A percentile compares a stretch with the other conserved stretches of the same genome.
These are phyloP conservation scores for Tyrannus savana DNA, from an alignment of 2,113 vertebrate genomes.

Conservation along the genomic window DNA sequence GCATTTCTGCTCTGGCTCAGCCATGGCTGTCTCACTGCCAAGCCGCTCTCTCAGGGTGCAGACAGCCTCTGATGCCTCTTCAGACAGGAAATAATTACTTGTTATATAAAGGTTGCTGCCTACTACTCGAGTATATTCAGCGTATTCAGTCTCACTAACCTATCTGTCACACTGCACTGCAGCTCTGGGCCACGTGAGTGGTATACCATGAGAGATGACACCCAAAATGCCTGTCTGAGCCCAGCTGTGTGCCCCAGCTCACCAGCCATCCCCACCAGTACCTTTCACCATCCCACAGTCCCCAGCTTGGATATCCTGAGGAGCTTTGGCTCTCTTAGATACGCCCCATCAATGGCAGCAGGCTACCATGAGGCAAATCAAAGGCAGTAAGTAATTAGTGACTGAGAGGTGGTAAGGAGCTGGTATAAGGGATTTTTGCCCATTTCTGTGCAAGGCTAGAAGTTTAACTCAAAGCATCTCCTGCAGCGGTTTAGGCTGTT, in stretches of 20 bases:
- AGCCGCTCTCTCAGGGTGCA: not conserved
- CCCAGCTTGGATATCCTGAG: accelerated
- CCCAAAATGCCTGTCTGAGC: not conserved
- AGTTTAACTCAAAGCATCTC: conserved; percentile 55
- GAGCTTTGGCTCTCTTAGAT: not conserved
- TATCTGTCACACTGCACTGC: not conserved
- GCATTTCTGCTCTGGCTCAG: not conserved
- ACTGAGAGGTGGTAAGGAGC: not conserved
- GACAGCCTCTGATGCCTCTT: not conserved
- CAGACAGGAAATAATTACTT: not conserved
- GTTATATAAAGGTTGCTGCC: not conserved
- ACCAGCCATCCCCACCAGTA: not conserved
- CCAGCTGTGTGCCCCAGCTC: not conserved
- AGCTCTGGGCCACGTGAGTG: not conserved
- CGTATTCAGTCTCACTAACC: not conserved
- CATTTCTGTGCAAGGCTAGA: conserved; percentile 4
- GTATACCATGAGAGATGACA: not conserved
- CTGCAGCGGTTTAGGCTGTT: conserved; percentile 51
- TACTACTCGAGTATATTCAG: not conserved
- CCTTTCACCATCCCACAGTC: accelerated
- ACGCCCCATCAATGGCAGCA: not conserved
- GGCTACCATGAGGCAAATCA: not conserved
- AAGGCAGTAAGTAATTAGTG: conserved; percentile 18
- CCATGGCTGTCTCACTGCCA: not conserved
- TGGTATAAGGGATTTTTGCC: not conserved